A percentile compares a stretch with the other conserved stretches of the same genome.
Conservation (phyloP, 2,797 vertebrate genomes). For the Oryzias dopingdopingensis region DNA sequence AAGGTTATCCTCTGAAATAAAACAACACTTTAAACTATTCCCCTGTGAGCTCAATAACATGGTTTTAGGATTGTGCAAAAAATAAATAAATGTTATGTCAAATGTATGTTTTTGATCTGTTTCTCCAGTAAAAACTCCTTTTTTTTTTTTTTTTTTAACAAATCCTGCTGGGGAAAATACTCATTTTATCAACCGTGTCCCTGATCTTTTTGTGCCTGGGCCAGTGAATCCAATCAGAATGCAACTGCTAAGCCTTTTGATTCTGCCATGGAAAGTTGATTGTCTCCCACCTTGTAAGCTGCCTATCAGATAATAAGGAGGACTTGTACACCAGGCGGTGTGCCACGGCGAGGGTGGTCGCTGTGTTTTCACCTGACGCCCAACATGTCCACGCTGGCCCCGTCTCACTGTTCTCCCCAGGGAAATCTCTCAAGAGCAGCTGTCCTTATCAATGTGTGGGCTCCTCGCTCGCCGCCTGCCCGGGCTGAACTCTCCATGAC, state of each 20-base stretch:
- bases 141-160: conserved; percentile 33
- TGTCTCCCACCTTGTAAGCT: conserved; percentile 73
- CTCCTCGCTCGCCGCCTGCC: conserved; percentile 59
- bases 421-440: conserved; percentile 82
- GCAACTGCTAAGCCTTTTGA: conserved; percentile 68
- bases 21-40: conserved; percentile 54
- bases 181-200: conserved; percentile 65
- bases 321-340: conserved; percentile 63
- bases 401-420: conserved; percentile 71
- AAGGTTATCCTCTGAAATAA: conserved; percentile 41
- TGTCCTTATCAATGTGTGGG: conserved; percentile 78
- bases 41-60: conserved; percentile 51
- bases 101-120: conserved; percentile 30
- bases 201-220: conserved; percentile 64
- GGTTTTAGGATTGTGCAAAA: conserved; percentile 28
- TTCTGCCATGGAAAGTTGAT: conserved; percentile 68
- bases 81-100: conserved; percentile 31
- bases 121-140: conserved; percentile 43
- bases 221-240: conserved; percentile 72
- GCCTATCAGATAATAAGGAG: conserved; percentile 76
- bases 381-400: conserved; percentile 51
- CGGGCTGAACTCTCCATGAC: conserved; percentile 71
- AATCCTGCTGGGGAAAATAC: conserved; percentile 29
- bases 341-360: conserved; percentile 55
- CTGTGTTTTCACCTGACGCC: conserved; percentile 70